These are phyloP conservation scores for Masnerella sp. DNA, from an alignment of 2,888 invertebrate genomes.

Conservation along the genomic window DNA sequence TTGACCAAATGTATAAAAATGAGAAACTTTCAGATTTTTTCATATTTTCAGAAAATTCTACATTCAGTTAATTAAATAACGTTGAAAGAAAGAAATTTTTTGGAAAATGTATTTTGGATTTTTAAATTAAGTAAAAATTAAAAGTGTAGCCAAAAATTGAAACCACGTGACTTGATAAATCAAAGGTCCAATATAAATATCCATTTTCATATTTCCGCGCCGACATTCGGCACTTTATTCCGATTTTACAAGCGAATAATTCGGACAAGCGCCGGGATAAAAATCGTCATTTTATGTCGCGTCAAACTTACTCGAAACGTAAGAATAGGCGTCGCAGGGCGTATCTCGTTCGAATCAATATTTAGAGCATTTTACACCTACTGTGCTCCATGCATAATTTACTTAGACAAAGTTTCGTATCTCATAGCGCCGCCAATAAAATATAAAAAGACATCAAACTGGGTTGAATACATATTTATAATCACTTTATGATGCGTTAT, in stretches of 20 bases:
- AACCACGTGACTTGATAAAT: background rate
- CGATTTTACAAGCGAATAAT: background rate
- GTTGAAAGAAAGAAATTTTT: no score
- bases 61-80: no score
- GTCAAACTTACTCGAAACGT: conserved; percentile 1
- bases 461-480: conserved; percentile 34
- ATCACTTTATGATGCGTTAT: conserved; percentile 13
- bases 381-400: conserved; percentile 26
- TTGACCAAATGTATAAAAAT: no score
- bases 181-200: background rate
- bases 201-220: background rate
- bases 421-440: conserved; percentile 18
- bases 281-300: conserved; percentile 1
- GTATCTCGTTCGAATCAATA: conserved; percentile 24
- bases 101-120: no score
- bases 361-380: conserved; percentile 25
- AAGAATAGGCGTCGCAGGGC: conserved; percentile 4
- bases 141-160: no score
- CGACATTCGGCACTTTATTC: background rate
- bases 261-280: background rate
- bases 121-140: no score
- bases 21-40: no score
- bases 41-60: no score
- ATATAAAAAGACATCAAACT: conserved; percentile 26
- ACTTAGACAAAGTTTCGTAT: conserved; percentile 21